phyloP scores from a whole-genome alignment of 2,888 invertebrate species.

The Sesia bembeciformis region DNA sequence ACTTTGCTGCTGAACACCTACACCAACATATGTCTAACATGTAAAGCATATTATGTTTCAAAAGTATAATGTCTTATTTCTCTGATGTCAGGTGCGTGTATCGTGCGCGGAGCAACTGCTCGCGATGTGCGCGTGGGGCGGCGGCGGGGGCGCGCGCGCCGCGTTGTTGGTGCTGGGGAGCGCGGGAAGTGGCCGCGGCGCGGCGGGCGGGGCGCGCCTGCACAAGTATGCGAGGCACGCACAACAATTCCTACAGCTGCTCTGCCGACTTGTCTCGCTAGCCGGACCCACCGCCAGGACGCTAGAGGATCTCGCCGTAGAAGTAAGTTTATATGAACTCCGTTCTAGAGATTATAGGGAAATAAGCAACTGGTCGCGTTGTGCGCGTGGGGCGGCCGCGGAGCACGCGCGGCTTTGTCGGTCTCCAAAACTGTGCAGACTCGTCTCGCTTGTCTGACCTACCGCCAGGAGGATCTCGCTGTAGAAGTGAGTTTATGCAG shows the following conservation, averaged over 20 bases:
- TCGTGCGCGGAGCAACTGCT: constrained; percentile 90
- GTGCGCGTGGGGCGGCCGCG: too few species aligned
- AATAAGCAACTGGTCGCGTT: too few species aligned
- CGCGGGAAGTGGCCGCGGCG: constrained; percentile 56
- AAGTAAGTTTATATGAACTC: constrained; percentile 24
- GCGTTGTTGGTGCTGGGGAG: constrained; percentile 48
- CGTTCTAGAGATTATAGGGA: neutral
- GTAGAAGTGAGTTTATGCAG: too few species aligned
- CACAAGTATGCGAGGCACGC: constrained; percentile 80
- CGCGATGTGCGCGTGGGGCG: constrained; percentile 87
- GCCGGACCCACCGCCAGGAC: constrained; percentile 82
- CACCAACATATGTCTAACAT: too few species aligned
- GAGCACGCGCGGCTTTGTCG: too few species aligned
- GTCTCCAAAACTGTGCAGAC: too few species aligned
- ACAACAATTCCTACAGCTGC: constrained; percentile 83
- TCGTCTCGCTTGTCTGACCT: too few species aligned
- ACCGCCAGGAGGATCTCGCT: too few species aligned
- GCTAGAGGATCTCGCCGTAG: constrained; percentile 64
- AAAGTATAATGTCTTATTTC: too few species aligned
- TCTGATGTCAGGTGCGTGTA: constrained; percentile 73
- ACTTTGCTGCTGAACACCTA: too few species aligned
- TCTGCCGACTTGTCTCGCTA: constrained; percentile 79
- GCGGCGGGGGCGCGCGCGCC: constrained; percentile 61
- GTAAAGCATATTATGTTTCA: too few species aligned
- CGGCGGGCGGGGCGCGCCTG: constrained; percentile 57